A percentile compares a stretch with the other conserved stretches of the same genome.
phyloP scores from a whole-genome alignment of 2,113 vertebrate genomes.

The Sebastes schlegelii region DNA sequence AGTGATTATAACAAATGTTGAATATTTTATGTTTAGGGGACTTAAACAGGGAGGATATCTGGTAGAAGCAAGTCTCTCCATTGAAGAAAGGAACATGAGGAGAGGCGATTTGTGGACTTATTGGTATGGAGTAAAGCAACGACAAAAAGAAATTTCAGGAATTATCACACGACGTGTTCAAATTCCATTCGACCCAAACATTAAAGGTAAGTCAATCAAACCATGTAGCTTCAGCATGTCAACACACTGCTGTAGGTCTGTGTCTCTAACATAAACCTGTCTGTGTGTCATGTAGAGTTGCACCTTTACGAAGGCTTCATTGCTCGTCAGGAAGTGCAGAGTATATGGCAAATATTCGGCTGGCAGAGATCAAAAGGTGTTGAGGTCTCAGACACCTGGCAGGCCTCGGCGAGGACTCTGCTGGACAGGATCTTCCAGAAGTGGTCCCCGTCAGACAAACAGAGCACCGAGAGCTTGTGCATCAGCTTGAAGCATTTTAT shows the following conservation, averaged over 20 bases:
- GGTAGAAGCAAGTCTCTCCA: constrained; percentile 62
- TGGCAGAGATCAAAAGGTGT: accelerated
- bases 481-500: neutral
- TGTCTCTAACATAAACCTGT: neutral
- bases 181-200: neutral
- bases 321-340: accelerated
- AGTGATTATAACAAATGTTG: neutral
- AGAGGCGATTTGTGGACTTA: accelerated
- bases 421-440: constrained; percentile 70
- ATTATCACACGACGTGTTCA: accelerated
- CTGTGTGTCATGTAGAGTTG: constrained; percentile 59
- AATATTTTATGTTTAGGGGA: constrained; percentile 41
- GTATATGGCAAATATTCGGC: accelerated
- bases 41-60: constrained; percentile 39
- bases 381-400: constrained; percentile 53
- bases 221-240: neutral
- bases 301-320: constrained; percentile 79
- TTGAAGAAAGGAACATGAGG: accelerated
- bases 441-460: constrained; percentile 62
- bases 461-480: constrained; percentile 37
- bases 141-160: neutral
- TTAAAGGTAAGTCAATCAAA: constrained; percentile 60
- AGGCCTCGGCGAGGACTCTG: constrained; percentile 53
- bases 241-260: accelerated
- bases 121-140: constrained; percentile 56